Percentiles rank a stretch among this genome's conserved stretches.
Conservation (phyloP, 92 coral and sea anemone genomes). For the Epizoanthus scotinus region DNA sequence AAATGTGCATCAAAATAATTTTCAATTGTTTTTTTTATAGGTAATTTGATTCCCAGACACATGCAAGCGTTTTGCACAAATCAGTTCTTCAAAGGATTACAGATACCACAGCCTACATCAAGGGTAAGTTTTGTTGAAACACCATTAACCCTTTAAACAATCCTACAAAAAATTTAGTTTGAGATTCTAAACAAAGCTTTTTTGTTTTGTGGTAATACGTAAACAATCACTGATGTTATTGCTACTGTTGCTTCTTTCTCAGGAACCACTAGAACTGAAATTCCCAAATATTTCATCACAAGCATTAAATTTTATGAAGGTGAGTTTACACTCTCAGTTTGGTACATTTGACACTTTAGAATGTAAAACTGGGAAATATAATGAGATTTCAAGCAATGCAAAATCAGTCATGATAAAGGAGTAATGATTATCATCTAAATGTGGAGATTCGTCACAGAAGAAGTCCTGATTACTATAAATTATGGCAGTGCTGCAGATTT, state of each 20-base stretch:
- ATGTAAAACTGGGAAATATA: not conserved
- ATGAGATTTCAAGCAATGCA: no score
- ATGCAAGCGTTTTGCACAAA: constrained; percentile 86
- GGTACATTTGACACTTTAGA: not conserved
- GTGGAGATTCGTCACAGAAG: no score
- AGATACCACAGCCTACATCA: constrained; percentile 80
- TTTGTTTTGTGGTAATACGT: no score
- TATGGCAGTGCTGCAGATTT: no score
- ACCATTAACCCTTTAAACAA: no score
- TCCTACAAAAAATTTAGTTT: no score
- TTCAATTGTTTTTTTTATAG: constrained; percentile 34
- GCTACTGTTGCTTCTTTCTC: constrained; percentile 2
- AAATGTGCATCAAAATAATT: not conserved
- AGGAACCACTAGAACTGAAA: constrained; percentile 90
- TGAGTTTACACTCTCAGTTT: constrained; percentile 3
- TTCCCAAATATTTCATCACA: constrained; percentile 68
- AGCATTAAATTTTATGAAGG: constrained; percentile 92
- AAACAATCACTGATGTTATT: not conserved
- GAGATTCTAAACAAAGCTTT: no score
- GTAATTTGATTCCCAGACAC: constrained; percentile 91
- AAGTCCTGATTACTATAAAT: no score
- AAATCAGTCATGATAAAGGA: no score
- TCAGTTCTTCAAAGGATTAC: constrained; percentile 86
- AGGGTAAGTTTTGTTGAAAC: constrained; percentile 56
- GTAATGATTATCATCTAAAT: no score